Base-by-base conservation (phyloP, 1,140 invertebrate species). In the Nephila pilipes region DNA sequence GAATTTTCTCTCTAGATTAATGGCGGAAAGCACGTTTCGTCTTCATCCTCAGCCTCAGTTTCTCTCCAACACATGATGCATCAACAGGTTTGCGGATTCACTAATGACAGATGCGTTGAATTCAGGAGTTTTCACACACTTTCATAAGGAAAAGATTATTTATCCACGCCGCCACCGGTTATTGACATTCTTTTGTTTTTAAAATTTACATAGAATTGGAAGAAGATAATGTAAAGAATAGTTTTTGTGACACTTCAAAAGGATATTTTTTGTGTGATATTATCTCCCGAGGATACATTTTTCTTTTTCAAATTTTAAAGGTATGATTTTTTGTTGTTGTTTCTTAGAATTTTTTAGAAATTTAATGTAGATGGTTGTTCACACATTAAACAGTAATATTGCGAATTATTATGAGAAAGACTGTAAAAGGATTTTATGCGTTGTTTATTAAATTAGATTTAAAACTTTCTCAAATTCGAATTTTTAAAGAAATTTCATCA, bases 41-140 rank as follows among this genome's bases (percentile, higher is more conserved):
- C 29, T 55, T 81, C 80, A 81, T 81, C 80, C 22, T 81, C 80
- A 55, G 80, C 80, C 22, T 81, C 80, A 54, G 80, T 81, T 46
- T 22, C 18, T 22, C 22, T 22, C 8, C 80, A 22, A 22, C 80
- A 81, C 36, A 20, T 81, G 80, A 6, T 81, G 80, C 32, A 75
- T 75, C 65, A 81, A 54, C 36, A 55, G 80, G 36, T 55, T 25
- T 18, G 75, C 25, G 38, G 46, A 81, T n/a, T 81, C 38, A 55
- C 46, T 81, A 20, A 8, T 54, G 38, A 54, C n/a, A 46, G 46
- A 29, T 81, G 36, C 2, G 36, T 46, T 81, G 79, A 46, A 55
- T 54, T 46, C 46, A 29, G 80, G 80, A 81, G 36, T 46, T 81
- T 79, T 25, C 29, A 2, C 46, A 75, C 2, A 81, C 18, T 81